Evolutionary conservation across 2,888 invertebrate genomes (phyloP).

Genomic region (Opisthograptis luteolata): DNA sequence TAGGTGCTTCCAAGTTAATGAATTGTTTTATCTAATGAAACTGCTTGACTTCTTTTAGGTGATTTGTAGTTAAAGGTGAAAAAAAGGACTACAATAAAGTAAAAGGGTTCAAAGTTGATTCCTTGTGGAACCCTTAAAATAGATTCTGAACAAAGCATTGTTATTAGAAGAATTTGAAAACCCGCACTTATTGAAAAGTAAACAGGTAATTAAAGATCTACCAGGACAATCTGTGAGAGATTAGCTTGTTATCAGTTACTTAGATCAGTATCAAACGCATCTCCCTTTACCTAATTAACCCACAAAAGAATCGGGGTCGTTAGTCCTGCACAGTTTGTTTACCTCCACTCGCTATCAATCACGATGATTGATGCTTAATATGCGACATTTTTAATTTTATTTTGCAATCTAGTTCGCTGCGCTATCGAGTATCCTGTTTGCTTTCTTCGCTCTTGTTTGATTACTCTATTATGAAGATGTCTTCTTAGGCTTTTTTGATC

Average conservation of each 20-base stretch:
- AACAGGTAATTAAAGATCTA: not conserved
- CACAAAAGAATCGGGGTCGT: slow-evolving; percentile 33
- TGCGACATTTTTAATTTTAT: slow-evolving; percentile 51
- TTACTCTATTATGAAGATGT: slow-evolving; percentile 17
- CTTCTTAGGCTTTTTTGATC: not conserved
- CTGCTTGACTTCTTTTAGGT: too few relatives aligned
- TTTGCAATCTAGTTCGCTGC: slow-evolving; percentile 52
- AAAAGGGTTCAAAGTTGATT: not conserved
- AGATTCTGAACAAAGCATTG: not conserved
- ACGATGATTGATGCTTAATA: slow-evolving; percentile 67
- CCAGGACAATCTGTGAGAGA: not conserved
- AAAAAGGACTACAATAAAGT: not conserved
- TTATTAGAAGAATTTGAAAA: too few relatives aligned
- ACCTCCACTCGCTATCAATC: slow-evolving; percentile 58
- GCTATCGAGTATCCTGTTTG: slow-evolving; percentile 40
- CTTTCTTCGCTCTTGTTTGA: slow-evolving; percentile 20
- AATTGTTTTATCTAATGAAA: too few relatives aligned
- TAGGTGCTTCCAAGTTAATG: too few relatives aligned
- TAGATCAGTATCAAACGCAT: slow-evolving; percentile 4
- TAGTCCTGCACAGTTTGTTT: slow-evolving; percentile 35
- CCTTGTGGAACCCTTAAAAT: slow-evolving; percentile 5
- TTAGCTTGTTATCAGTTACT: not conserved
- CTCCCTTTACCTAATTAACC: slow-evolving; percentile 26
- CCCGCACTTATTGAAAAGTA: not conserved
- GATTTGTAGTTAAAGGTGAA: not conserved